Conservation (phyloP, 1,140 invertebrate species). For the Drosophila ficusphila region DNA sequence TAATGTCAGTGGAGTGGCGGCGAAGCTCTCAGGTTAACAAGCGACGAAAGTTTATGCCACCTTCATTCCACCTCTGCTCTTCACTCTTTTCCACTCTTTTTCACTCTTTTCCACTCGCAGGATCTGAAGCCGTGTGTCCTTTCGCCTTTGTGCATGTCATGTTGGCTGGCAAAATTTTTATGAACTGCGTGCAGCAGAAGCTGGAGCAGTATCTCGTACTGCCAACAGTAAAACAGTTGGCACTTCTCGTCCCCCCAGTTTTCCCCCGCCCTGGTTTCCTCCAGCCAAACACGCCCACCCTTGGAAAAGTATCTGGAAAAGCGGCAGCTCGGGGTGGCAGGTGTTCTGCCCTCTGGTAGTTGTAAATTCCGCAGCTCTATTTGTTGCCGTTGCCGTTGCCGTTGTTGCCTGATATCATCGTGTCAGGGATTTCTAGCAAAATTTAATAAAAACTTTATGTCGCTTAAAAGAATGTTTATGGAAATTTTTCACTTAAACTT, state of each 20-base stretch:
- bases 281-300: background rate
- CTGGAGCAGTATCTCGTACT: conserved; percentile 36
- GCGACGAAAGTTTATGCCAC: conserved; percentile 71
- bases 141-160: conserved; percentile 80
- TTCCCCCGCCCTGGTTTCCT: background rate
- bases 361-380: conserved; percentile 80
- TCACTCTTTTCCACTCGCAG: background rate
- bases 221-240: conserved; percentile 49
- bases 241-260: conserved; percentile 24
- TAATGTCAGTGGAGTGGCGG: conserved; percentile 57
- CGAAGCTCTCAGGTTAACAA: conserved; percentile 72
- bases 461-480: conserved; percentile 84
- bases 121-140: conserved; percentile 59
- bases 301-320: conserved; percentile 57
- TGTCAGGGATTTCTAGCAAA: conserved; percentile 75
- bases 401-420: conserved; percentile 57
- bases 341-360: conserved; percentile 52
- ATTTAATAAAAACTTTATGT: conserved; percentile 84
- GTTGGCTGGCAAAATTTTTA: conserved; percentile 81
- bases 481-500: conserved; percentile 84
- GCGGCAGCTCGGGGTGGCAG: conserved; percentile 3
- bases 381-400: conserved; percentile 59
- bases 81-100: conserved; percentile 2
- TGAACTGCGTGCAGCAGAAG: conserved; percentile 72
- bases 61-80: conserved; percentile 17